Evolutionary conservation across 1,140 invertebrate genomes (phyloP), one percentile per base, ranked within the genome.

Genomic region (Ceratina calcarata): DNA sequence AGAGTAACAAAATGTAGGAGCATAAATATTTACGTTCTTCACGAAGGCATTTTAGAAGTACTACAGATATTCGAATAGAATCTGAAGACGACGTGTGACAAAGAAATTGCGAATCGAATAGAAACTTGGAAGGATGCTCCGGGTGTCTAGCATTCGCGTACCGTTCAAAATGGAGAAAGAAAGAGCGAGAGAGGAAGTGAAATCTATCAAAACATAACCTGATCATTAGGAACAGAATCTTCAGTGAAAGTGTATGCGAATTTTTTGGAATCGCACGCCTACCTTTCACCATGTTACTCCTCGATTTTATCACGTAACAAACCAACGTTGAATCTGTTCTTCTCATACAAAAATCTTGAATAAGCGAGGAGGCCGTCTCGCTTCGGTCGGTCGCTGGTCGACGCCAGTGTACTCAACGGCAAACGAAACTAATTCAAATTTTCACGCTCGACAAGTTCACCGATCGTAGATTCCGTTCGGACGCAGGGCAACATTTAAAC

Each of bases 171-270:
- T 84, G 82, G 71, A 70, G 75, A 78, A 24, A 66, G 64, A 80
- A 22, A 62, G 80, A 45, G 7, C 3, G 55, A 70, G 57, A 65
- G 66, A 78, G 45, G 53, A 83, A 81, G 60, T 22, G 27, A 85
- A 82, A 85, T 15, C 78, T 32, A 70, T 27, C 62, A 86, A 86
- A 87, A 87, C 79, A 86, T 87, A 86, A 86, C 86, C 85, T 84
- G 60, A 60, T 18, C 24, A 1, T 58, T 45, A 20, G 55, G 2
- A 2, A 58, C 13, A 1, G 37, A 80, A 82, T 74, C 49, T 67
- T 82, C 37, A 82, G 71, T 76, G 69, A 87, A 85, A 84, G 10
- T 78, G 18, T 70, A 22, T 0, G 22, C 18, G 49, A 65, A 72
- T 72, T 53, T 79, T 72, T 72, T 27, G 0, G 2, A 70, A 24